A percentile compares a stretch with the other conserved stretches of the same genome.
Evolutionary conservation across 2,113 vertebrate species (phyloP).

Genomic region (Okapia johnstoni): DNA sequence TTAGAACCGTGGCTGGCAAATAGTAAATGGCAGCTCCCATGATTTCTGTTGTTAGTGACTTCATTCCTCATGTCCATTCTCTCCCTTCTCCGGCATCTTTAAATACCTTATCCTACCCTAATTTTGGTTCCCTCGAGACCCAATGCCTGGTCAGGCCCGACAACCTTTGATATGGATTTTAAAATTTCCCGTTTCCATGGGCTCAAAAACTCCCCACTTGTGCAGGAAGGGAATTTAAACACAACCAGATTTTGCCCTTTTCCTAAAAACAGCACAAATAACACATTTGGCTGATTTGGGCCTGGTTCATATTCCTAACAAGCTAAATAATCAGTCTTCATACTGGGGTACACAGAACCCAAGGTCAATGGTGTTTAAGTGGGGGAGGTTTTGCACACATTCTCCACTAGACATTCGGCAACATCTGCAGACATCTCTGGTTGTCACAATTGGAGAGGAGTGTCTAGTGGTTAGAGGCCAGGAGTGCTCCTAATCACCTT

Average conservation of each 20-base stretch:
- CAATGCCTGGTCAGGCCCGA: background rate
- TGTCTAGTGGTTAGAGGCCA: background rate
- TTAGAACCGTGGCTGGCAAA: background rate
- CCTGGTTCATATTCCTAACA: background rate
- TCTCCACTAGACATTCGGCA: background rate
- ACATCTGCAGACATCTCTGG: background rate
- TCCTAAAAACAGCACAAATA: background rate
- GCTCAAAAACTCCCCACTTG: background rate
- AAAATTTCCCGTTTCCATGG: background rate
- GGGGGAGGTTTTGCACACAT: background rate
- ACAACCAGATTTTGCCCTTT: background rate
- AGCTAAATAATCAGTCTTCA: conserved; percentile 4
- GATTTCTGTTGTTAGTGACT: background rate
- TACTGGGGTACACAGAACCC: background rate
- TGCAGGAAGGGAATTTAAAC: background rate
- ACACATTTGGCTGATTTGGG: background rate
- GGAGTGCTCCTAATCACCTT: background rate
- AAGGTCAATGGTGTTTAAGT: background rate
- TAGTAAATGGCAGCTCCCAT: background rate
- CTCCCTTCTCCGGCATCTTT: background rate
- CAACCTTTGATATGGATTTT: background rate
- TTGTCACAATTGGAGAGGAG: background rate
- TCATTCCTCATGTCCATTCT: background rate
- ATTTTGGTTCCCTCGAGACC: background rate
- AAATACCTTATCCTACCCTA: background rate